Evolutionary conservation across 1,140 invertebrate genomes (phyloP).

Genomic region (Anthonomus grandis): DNA sequence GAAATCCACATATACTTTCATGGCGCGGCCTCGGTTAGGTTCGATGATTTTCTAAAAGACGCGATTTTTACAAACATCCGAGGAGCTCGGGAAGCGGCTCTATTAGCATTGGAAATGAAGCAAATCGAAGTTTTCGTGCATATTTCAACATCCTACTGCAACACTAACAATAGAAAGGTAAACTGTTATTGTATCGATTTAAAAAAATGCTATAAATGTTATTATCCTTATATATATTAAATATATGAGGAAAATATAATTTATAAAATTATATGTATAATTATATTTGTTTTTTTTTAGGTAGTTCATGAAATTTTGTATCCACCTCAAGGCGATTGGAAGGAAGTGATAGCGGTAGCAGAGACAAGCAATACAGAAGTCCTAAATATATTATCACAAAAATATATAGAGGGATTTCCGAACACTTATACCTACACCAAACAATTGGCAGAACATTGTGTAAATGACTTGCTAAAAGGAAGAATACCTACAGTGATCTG

Average conservation of each 20-base stretch:
- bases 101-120: constrained; percentile 56
- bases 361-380: constrained; percentile 71
- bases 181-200: background rate
- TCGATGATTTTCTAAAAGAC: constrained; percentile 69
- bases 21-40: constrained; percentile 87
- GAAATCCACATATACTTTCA: constrained; percentile 86
- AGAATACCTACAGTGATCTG: constrained; percentile 77
- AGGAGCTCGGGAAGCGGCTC: constrained; percentile 54
- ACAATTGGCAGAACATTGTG: constrained; percentile 72
- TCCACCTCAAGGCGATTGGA: constrained; percentile 76
- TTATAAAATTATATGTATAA: too few species aligned
- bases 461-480: constrained; percentile 62
- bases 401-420: constrained; percentile 68
- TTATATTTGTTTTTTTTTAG: too few species aligned
- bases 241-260: too few species aligned
- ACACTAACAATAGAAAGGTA: constrained; percentile 59
- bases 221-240: too few species aligned
- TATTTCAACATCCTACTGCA: constrained; percentile 80
- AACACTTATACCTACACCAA: constrained; percentile 88
- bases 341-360: constrained; percentile 75
- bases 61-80: constrained; percentile 55
- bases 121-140: constrained; percentile 66
- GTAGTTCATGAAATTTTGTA: constrained; percentile 65
- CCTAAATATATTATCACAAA: constrained; percentile 62
- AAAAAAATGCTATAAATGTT: too few species aligned